Evolutionary conservation across 2,797 vertebrate species (phyloP), one percentile per base, ranked within the genome.

Genomic region (Tolypeutes matacus): DNA sequence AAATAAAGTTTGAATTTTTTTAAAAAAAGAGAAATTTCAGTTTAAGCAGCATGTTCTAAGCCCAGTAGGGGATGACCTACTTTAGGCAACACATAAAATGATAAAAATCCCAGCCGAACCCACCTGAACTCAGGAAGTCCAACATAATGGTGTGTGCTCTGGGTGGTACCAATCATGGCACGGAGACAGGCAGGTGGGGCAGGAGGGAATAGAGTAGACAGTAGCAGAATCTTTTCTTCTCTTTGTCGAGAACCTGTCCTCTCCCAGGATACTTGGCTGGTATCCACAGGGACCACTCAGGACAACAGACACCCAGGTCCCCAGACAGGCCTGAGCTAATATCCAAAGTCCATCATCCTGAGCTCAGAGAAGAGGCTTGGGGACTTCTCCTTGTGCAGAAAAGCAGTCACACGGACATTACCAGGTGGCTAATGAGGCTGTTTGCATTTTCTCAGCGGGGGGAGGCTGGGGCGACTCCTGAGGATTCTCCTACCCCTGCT

Each of bases 381-480:
- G 95, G 95, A 88, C 62, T 78, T 70, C 39, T 39, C 34, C 46
- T 46, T 56, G 42, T 56, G 31, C 83, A 62, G 31, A 82, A 86
- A 82, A 93, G 31, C 46, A 77, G 56, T 60, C 49, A 31, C 11
- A 18, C 11, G 42, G 89, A 94, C 21, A 51, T 86, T 56, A 86
- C 67, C 58, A 31, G 39, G 13, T 46, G 82, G 72, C 96, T 96
- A 94, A 97, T 91, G 94, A 96, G 80, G 75, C 85, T 94, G 95
- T 96, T 96, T 89, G 76, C 93, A 14, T 93, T 86, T 82, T 73
- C 87, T 83, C 46, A 34, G 39, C 1, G 3, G 88, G 20, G 91
- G 64, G 42, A 80, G 20, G 34, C 36, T 12, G n/a, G n/a, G 49
- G 9, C 27, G 31, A 31, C 96, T 87, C 94, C 53, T 56, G 95